Base-by-base conservation (phyloP, 1,140 invertebrate species). In the Harlomillsia oculata region DNA sequence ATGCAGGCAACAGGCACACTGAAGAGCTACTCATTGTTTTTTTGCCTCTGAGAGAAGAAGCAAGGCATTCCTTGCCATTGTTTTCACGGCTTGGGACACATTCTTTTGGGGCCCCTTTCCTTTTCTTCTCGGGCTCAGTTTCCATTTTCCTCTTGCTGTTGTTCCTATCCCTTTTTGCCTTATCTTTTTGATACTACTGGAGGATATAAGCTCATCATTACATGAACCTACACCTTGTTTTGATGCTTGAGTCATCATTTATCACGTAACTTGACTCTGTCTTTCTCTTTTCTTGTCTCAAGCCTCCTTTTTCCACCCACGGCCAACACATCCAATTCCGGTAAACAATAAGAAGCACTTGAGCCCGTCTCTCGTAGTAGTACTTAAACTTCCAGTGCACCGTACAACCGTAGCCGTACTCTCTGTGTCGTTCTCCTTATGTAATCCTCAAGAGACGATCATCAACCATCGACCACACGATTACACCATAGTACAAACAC, bases 11-110 rank as follows among this genome's bases (percentile, higher is more conserved):
- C n/a, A n/a, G n/a, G n/a, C n/a, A n/a, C n/a, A n/a, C n/a, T n/a
- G n/a, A n/a, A n/a, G n/a, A n/a, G n/a, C n/a, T n/a, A 32, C 52
- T 46, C 25, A 55, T 56, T 56, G 53, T 61, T 61, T 56, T 56
- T 56, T 52, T 25, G 16, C 30, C 40, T 16, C 32, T 13, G 36
- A 45, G 30, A 37, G 39, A 52, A 51, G 53, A 37, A 41, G 34
- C 40, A 41, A 25, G 44, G 40, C 30, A 60, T 60, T 60, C 58
- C 58, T 49, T 16, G 16, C 52, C 51, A 60, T 60, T 59, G 57
- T 59, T 52, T 53, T 54, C 44, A 53, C 21, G 23, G 28, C 36
- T 49, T 29, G 46, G 58, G 53, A 60, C 52, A 55, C 58, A 60
- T 55, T 54, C 58, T 55, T 59, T 37, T 57, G 46, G 41, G 36